These are phyloP conservation scores for Hydropsyche betteni DNA, from an alignment of 2,888 invertebrate species.

Conservation along the genomic window DNA sequence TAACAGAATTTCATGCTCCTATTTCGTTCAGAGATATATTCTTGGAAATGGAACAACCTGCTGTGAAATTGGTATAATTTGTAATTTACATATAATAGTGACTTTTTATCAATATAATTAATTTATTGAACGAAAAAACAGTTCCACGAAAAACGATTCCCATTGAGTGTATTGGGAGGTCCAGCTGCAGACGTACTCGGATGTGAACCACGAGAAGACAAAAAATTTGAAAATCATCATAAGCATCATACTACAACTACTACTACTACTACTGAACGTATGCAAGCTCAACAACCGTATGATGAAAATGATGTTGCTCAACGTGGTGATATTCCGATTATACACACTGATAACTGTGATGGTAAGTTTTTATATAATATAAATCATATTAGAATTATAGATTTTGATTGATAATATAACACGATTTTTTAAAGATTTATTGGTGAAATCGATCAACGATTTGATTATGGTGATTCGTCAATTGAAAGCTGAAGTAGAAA, in stretches of 20 bases:
- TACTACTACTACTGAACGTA: conserved; percentile 52
- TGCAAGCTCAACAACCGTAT: conserved; percentile 59
- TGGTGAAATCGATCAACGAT: conserved; percentile 73
- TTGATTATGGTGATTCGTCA: conserved; percentile 73
- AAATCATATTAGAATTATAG: background rate
- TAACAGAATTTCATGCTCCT: conserved; percentile 37
- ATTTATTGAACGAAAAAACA: background rate
- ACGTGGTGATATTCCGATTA: conserved; percentile 74
- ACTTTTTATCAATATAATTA: background rate
- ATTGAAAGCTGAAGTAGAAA: conserved; percentile 75
- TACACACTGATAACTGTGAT: conserved; percentile 69
- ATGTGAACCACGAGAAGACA: conserved; percentile 16
- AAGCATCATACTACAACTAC: conserved; percentile 53
- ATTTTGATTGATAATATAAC: conserved; percentile 4
- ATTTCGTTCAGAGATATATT: conserved; percentile 47
- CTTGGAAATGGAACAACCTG: conserved; percentile 46
- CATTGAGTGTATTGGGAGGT: conserved; percentile 23
- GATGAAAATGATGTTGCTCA: conserved; percentile 59
- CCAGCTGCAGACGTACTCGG: conserved; percentile 12
- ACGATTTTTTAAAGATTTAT: conserved; percentile 60
- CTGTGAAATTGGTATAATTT: conserved; percentile 47
- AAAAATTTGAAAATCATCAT: conserved; percentile 48
- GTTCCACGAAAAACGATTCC: conserved; percentile 24
- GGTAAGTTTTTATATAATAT: conserved; percentile 56
- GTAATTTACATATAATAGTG: background rate